Conservation (phyloP, 2,888 invertebrate species). For the Ctenicera cuprea region DNA sequence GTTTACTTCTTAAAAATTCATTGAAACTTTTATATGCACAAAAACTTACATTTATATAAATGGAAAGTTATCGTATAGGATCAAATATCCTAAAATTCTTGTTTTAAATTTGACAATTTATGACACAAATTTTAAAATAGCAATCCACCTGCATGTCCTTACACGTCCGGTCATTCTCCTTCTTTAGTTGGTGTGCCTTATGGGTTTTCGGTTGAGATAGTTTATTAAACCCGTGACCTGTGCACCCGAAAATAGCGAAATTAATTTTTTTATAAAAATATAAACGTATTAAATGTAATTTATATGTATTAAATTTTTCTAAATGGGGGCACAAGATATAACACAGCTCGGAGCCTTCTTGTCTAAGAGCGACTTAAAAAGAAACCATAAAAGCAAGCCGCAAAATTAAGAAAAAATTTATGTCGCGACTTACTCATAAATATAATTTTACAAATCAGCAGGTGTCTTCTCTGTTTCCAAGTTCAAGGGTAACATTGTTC, state of each 20-base stretch:
- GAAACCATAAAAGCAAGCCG: conserved; percentile 23
- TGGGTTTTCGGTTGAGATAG: conserved; percentile 1
- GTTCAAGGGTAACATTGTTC: conserved; percentile 48
- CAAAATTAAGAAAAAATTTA: conserved; percentile 43
- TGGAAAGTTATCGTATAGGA: neutral
- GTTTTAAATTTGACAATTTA: conserved; percentile 12
- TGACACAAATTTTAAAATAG: neutral
- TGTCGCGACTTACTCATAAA: conserved; percentile 39
- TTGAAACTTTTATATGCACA: neutral
- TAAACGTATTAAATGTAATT: neutral
- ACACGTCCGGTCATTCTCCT: conserved; percentile 4
- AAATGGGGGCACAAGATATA: conserved; percentile 14
- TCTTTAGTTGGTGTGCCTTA: neutral
- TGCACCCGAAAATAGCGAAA: neutral
- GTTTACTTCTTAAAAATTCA: neutral
- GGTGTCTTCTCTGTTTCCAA: conserved; percentile 46
- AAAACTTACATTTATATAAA: neutral
- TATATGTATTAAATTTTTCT: conserved; percentile 7
- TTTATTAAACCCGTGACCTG: neutral
- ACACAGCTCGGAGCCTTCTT: conserved; percentile 8
- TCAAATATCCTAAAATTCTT: conserved; percentile 11
- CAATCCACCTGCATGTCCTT: conserved; percentile 4
- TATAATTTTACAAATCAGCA: conserved; percentile 48
- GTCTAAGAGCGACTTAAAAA: conserved; percentile 2
- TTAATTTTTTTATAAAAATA: conserved; percentile 13